phyloP scores from a whole-genome alignment of 2,113 vertebrate species.

The Podiceps cristatus region DNA sequence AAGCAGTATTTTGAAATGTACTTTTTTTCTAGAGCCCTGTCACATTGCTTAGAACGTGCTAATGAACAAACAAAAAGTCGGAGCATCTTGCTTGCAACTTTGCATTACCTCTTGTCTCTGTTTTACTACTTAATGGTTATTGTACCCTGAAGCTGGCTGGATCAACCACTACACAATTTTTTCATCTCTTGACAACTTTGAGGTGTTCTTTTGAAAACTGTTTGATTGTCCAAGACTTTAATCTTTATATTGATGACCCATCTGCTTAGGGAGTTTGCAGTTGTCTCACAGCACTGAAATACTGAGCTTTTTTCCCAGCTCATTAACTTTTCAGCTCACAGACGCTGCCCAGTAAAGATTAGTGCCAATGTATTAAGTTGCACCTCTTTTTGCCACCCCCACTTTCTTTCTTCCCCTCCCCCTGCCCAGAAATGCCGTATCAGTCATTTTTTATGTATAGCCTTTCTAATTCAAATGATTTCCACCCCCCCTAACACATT shows the following conservation, averaged over 20 bases:
- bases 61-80: background rate
- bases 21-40: background rate
- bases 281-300: background rate
- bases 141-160: background rate
- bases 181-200: background rate
- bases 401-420: background rate
- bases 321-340: conserved; percentile 18
- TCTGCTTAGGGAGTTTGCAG: background rate
- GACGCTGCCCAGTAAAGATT: background rate
- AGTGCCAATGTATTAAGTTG: background rate
- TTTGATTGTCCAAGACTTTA: conserved; percentile 5
- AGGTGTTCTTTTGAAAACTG: conserved; percentile 4
- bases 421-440: accelerated
- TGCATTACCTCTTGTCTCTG: background rate
- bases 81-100: background rate
- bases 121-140: background rate
- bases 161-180: background rate
- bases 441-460: background rate
- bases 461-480: background rate
- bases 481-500: background rate
- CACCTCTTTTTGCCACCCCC: background rate
- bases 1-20: background rate
- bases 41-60: background rate
- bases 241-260: conserved; percentile 28
- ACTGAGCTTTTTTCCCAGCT: background rate